Conservation (phyloP, 1,140 invertebrate genomes). For the Leguminivora glycinivorella region DNA sequence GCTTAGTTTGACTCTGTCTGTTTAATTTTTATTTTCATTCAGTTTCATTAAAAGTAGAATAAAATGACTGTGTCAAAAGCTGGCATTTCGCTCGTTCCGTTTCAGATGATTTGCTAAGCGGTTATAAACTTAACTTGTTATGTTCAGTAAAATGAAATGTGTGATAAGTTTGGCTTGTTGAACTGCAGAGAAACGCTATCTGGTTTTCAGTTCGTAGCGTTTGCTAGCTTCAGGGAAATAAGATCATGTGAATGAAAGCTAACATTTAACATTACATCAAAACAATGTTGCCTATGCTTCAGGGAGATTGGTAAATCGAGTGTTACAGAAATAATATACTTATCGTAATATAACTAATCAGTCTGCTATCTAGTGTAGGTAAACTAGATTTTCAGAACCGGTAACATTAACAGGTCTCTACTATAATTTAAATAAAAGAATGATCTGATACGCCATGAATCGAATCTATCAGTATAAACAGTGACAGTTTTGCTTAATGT, state of each 20-base stretch:
- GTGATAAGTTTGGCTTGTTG: neutral
- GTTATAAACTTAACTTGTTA: neutral
- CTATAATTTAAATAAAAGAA: too few species aligned
- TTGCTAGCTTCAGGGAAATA: slow-evolving; percentile 1
- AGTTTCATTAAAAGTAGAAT: too few species aligned
- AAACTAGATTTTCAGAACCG: too few species aligned
- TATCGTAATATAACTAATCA: too few species aligned
- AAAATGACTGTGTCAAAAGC: too few species aligned
- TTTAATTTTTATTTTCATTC: too few species aligned
- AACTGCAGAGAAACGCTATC: slow-evolving; percentile 3
- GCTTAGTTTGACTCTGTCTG: too few species aligned
- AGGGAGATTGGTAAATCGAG: neutral
- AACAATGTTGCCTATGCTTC: neutral
- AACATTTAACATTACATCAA: neutral
- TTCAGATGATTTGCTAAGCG: neutral
- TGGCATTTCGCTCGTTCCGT: neutral
- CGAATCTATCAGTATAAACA: too few species aligned
- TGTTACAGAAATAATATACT: neutral
- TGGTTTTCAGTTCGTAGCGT: slow-evolving; percentile 12
- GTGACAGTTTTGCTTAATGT: too few species aligned
- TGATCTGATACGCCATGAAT: too few species aligned
- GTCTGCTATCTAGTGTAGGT: too few species aligned
- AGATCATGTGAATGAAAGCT: neutral
- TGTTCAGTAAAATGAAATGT: neutral
- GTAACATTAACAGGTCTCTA: too few species aligned